These are phyloP conservation scores for Apamea epomidion DNA, from an alignment of 2,888 invertebrate genomes.

Conservation along the genomic window DNA sequence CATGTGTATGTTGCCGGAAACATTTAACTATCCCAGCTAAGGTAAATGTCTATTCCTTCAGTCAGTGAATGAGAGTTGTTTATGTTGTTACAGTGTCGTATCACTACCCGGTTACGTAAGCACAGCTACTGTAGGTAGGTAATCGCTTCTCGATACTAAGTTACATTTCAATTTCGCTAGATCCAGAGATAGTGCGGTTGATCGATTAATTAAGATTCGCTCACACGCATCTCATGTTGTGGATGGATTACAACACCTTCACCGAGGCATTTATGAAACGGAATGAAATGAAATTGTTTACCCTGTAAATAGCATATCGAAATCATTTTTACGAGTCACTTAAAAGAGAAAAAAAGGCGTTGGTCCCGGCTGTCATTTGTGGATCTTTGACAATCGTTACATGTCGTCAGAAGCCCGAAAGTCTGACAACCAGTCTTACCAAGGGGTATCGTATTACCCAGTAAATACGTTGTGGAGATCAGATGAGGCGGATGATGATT, in stretches of 20 bases:
- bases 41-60: conserved; percentile 26
- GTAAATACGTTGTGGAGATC: no score
- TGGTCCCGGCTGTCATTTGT: no score
- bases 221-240: not conserved
- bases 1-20: conserved; percentile 44
- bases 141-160: not conserved
- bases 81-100: conserved; percentile 15
- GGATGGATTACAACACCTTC: conserved; percentile 18
- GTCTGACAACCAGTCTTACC: no score
- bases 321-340: not conserved
- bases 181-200: conserved; percentile 12
- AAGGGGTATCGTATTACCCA: no score
- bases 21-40: conserved; percentile 26
- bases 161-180: conserved; percentile 21
- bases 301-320: not conserved
- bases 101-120: conserved; percentile 7
- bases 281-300: no score
- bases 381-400: no score
- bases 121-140: conserved; percentile 1
- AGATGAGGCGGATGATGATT: no score
- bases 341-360: not conserved
- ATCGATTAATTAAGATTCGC: conserved; percentile 39
- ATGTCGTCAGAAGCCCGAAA: no score
- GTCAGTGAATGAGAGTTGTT: conserved; percentile 30
- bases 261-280: not conserved